Base-by-base conservation (phyloP, 2,797 vertebrate species). In the Notoglanidium macrostoma region DNA sequence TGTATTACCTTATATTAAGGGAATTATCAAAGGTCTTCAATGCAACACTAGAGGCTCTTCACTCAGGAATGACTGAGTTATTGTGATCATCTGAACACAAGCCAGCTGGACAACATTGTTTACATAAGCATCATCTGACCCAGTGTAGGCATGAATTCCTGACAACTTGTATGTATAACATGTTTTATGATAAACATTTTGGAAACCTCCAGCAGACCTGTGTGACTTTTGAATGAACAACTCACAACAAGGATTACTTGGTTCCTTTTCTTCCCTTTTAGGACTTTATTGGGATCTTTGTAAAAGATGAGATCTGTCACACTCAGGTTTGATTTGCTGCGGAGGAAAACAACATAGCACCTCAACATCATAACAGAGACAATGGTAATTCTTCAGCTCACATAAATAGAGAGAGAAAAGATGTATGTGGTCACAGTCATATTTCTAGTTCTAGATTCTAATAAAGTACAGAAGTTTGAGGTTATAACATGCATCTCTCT, bases 91-190 rank as follows among this genome's bases (percentile, higher is more conserved):
- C 76, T 54, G 59, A 73, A 72, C 40, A 70, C 68, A 40, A 59
- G 55, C 79, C 86, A 87, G 44, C 40, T 74, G 67, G 40, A 82
- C 68, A 54, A 44, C 73, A 79, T 21, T 86, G 77, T 72, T 86
- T 82, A 81, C 21, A 63, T 19, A 74, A 65, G 79, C 59, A 1
- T 74, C 68, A 23, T 65, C n/a, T 65, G 55, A 74, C 44, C 21
- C 21, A 19, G 79, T 65, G 54, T 49, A 10, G 0, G 57, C 78
- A 46, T 81, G 40, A 63, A 73, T 49, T 74, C 72, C 76, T 91
- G 87, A 92, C 93, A 91, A 88, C 85, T 90, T 93, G 90, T 89
- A 80, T 85, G 86, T 93, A 91, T 92, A 87, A 89, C 54, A 29
- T 89, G 85, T 89, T 92, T 90, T 86, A 90, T 89, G 54, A 70